These are phyloP conservation scores for Belonocnema kinseyi DNA, from an alignment of 1,140 invertebrate genomes.

Conservation along the genomic window DNA sequence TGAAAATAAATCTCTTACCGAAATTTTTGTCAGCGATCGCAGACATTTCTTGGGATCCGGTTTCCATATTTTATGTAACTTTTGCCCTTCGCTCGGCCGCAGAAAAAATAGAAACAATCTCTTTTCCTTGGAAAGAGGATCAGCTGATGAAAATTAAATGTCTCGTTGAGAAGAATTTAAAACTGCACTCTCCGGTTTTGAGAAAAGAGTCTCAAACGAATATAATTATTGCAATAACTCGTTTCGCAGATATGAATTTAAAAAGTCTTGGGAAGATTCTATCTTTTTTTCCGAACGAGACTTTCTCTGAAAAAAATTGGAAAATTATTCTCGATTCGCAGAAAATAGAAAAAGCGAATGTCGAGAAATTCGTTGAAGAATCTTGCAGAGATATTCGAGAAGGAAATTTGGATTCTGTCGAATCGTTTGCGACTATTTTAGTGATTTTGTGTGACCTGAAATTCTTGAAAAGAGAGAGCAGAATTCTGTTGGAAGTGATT, in stretches of 20 bases:
- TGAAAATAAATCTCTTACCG: slow-evolving; percentile 41
- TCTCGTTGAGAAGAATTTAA: slow-evolving; percentile 56
- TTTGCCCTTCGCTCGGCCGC: slow-evolving; percentile 46
- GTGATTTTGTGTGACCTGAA: slow-evolving; percentile 47
- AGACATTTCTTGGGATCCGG: slow-evolving; percentile 61
- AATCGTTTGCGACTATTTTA: slow-evolving; percentile 45
- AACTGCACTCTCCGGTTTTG: slow-evolving; percentile 53
- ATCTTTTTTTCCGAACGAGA: slow-evolving; percentile 49
- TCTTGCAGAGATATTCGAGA: slow-evolving; percentile 37
- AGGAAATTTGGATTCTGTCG: slow-evolving; percentile 8
- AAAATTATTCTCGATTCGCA: slow-evolving; percentile 33
- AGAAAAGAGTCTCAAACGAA: slow-evolving; percentile 52
- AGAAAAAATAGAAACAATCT: not conserved
- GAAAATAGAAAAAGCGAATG: slow-evolving; percentile 28
- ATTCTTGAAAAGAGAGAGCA: not conserved
- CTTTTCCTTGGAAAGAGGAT: slow-evolving; percentile 24
- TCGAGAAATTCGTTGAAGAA: slow-evolving; percentile 40
- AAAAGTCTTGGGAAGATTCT: slow-evolving; percentile 42
- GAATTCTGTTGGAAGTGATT: not conserved
- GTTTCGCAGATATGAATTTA: slow-evolving; percentile 41
- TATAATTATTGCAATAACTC: slow-evolving; percentile 50
- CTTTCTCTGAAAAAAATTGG: slow-evolving; percentile 45
- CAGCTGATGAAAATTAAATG: slow-evolving; percentile 49
- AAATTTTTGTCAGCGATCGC: slow-evolving; percentile 49
- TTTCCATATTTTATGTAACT: slow-evolving; percentile 66